Conservation (phyloP, 2,888 invertebrate species). For the Ochropleura leucogaster region DNA sequence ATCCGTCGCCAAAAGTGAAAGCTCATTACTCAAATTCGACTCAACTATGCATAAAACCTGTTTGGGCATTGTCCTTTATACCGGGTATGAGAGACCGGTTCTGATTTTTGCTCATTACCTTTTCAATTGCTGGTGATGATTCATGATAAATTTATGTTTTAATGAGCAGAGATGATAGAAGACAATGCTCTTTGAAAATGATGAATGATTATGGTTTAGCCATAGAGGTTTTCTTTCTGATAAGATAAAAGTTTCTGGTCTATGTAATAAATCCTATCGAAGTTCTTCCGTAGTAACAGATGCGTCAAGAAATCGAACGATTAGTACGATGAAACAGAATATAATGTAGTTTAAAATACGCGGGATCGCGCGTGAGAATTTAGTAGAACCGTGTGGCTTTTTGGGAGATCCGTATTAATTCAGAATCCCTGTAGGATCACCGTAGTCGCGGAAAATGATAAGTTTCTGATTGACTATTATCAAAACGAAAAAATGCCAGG, state of each 20-base stretch:
- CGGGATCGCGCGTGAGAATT: neutral
- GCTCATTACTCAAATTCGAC: slow-evolving; percentile 35
- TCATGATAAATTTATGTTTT: slow-evolving; percentile 7
- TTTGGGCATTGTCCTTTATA: slow-evolving; percentile 34
- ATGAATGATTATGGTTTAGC: neutral
- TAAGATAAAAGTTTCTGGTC: slow-evolving; percentile 7
- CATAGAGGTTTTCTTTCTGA: slow-evolving; percentile 1
- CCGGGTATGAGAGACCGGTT: slow-evolving; percentile 12
- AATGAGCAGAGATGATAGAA: neutral
- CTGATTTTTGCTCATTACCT: neutral
- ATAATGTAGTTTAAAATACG: neutral
- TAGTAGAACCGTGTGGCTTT: neutral
- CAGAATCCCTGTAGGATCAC: neutral
- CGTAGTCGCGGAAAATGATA: neutral
- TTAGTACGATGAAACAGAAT: no score
- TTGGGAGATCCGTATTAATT: neutral
- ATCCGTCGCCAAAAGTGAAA: slow-evolving; percentile 43
- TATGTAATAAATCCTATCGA: neutral
- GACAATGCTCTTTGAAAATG: neutral
- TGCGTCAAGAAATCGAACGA: neutral
- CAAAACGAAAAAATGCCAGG: neutral
- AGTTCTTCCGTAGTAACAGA: neutral
- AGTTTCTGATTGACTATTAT: neutral
- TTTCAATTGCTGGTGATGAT: slow-evolving; percentile 17
- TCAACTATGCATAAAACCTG: slow-evolving; percentile 28